Evolutionary conservation across 2,113 vertebrate species (phyloP), one percentile per base, ranked within the genome.

Genomic region (Hucho hucho): DNA sequence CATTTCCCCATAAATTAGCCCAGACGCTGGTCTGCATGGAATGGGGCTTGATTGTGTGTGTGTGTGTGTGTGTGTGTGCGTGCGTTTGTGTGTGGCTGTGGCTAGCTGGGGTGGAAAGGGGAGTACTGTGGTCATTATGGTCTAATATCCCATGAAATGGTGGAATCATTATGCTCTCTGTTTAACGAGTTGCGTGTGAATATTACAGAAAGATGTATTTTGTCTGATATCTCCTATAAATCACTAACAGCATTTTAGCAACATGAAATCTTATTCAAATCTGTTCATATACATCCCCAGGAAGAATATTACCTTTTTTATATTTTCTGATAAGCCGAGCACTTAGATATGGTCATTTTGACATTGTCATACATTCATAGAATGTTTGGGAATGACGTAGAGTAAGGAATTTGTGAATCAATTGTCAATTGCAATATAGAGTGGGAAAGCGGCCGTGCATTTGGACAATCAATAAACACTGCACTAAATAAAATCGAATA

Each of bases 61-160:
- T 72, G 85, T 83, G 80, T 87, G 80, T 84, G 80, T 90, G 82
- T 79, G 77, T 79, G 71, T 79, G 85, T 87, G 85, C 79, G 84
- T 77, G 86, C 77, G 83, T 72, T 37, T 65, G 16, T 65, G 22
- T 65, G 37, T 20, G 37, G 24, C 12, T 64, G 43, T 49, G 72
- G 64, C 24, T 47, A 63, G 53, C 63, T 29, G 81, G 87, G 87
- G 77, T 89, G 88, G 83, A 82, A 72, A 89, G 83, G 87, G 95
- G 92, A 95, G 95, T 94, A 95, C 95, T 95, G 94, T 94, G 93
- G 92, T 96, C 96, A 97, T 98, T 97, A 95, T 97, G 94, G 93
- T 96, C 96, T 97, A 98, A 99, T 98, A 97, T 94, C 95, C 96
- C 97, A 98, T 98, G 96, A 98, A 98, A 98, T 97, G 93, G 95